Evolutionary conservation across 2,113 vertebrate genomes (phyloP), one percentile per base, ranked within the genome.

Genomic region (Ptychochromis oligacanthus): DNA sequence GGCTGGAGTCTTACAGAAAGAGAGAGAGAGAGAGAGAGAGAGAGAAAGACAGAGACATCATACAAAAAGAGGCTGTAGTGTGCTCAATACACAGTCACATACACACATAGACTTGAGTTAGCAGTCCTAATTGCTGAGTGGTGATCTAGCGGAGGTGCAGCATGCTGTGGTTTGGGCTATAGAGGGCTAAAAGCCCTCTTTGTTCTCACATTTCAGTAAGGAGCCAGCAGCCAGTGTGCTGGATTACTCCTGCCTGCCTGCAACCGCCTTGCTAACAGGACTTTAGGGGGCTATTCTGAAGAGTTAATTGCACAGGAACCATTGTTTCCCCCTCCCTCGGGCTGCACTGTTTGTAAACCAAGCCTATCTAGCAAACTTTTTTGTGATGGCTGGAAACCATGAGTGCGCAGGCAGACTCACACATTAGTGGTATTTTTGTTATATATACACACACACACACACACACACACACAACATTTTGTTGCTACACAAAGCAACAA

Each of bases 131-230:
- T 92, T 88, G 87, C 87, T 84, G 87, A 80, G 84, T 91, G 89
- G 83, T 91, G 87, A 93, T 87, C 82, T 80, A 87, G 85, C 61
- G 56, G 79, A 80, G 85, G 74, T 90, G 83, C 82, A 89, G 90
- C 84, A 90, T 64, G 80, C 80, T 83, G 88, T 82, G 91, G 89
- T 92, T 87, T 87, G 84, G 85, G 83, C 89, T 79, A 86, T 79
- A 82, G 59, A 77, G 84, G 87, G 85, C 81, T 91, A 82, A 93
- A 93, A 91, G 89, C 86, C 85, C 77, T 88, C 91, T 92, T 93
- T 92, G 92, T 94, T 93, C 93, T 93, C 90, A 86, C 70, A 60
- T 92, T 94, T 92, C 92, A 93, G 81, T 90, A 57, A 83, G 67
- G n/a, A 86, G 81, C 38, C 67, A 80, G 91, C 82, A 84, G 91